Evolutionary conservation across 92 coral and sea anemone genomes (phyloP).

Genomic region (Epizoanthus fatuus): DNA sequence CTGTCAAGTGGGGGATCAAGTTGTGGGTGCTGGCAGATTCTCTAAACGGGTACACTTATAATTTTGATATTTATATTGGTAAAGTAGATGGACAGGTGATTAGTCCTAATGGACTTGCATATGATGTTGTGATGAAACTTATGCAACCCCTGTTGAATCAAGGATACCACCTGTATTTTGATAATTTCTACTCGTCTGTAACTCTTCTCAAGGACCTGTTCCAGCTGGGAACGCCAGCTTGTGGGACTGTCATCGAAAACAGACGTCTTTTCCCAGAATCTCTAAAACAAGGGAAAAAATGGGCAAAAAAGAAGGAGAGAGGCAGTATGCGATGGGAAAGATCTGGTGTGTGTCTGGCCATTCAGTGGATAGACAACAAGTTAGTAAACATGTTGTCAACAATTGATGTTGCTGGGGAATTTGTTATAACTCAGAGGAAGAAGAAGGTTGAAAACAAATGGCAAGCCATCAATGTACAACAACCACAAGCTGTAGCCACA

Average conservation of each 20-base stretch:
- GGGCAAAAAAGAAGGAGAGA: conserved; percentile 64
- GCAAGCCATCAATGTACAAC: conserved; percentile 55
- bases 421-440: conserved; percentile 42
- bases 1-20: conserved; percentile 68
- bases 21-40: conserved; percentile 76
- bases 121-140: conserved; percentile 79
- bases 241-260: conserved; percentile 59
- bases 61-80: conserved; percentile 70
- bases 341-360: conserved; percentile 45
- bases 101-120: conserved; percentile 71
- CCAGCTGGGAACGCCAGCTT: conserved; percentile 53
- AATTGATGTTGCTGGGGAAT: conserved; percentile 66
- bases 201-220: conserved; percentile 66
- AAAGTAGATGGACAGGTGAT: conserved; percentile 56
- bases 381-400: conserved; percentile 69
- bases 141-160: conserved; percentile 59
- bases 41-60: conserved; percentile 72
- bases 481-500: conserved; percentile 59
- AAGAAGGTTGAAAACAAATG: conserved; percentile 53
- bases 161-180: conserved; percentile 80
- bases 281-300: conserved; percentile 62
- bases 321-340: conserved; percentile 78
- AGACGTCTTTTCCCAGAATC: conserved; percentile 62
- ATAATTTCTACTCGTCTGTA: conserved; percentile 69
- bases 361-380: conserved; percentile 76